A percentile compares a stretch with the other conserved stretches of the same genome.
Evolutionary conservation across 2,888 invertebrate genomes (phyloP).

Genomic region (Campopleginae sp.): DNA sequence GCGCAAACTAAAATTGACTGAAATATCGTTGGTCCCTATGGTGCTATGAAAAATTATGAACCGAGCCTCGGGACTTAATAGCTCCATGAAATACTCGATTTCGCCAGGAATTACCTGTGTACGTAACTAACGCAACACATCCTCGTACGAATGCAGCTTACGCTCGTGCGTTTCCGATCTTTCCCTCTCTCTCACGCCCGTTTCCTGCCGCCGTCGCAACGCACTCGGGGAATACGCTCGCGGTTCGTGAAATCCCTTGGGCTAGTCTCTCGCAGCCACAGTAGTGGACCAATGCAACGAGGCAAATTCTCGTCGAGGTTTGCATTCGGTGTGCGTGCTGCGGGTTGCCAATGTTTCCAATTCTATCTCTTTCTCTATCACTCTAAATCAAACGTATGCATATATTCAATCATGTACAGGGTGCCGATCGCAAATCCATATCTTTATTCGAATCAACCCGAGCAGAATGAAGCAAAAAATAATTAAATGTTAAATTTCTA

Average conservation of each 20-base stretch:
- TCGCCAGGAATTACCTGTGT: slow-evolving; percentile 1
- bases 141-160: slow-evolving; percentile 5
- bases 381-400: neutral
- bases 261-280: slow-evolving; percentile 46
- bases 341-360: slow-evolving; percentile 35
- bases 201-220: slow-evolving; percentile 36
- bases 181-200: slow-evolving; percentile 7
- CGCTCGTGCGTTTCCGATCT: slow-evolving; percentile 7
- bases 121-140: slow-evolving; percentile 9
- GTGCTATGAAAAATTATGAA: slow-evolving; percentile 3
- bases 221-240: slow-evolving; percentile 36
- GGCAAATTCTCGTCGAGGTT: slow-evolving; percentile 60
- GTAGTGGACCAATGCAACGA: slow-evolving; percentile 33
- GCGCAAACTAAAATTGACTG: neutral
- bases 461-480: too few species aligned
- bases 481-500: too few species aligned
- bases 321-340: slow-evolving; percentile 64
- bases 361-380: slow-evolving; percentile 3
- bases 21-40: neutral
- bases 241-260: slow-evolving; percentile 55
- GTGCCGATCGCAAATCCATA: neutral
- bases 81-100: neutral
- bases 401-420: neutral
- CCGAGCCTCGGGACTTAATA: slow-evolving; percentile 6
- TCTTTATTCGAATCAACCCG: neutral